These are phyloP conservation scores for Malurus splendens DNA, from an alignment of 2,797 vertebrate genomes.

Conservation along the genomic window DNA sequence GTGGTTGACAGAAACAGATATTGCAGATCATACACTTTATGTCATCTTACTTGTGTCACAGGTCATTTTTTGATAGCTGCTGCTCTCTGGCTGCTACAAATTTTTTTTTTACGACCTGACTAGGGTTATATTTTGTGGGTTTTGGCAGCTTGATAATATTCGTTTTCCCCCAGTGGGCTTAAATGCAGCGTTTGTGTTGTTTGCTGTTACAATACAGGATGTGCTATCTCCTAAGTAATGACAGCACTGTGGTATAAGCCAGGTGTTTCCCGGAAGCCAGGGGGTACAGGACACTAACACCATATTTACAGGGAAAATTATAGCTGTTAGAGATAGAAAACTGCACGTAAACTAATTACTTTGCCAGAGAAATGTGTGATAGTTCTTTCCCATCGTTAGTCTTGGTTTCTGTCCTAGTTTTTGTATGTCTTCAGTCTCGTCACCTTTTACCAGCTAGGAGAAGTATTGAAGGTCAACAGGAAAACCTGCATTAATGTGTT, in stretches of 20 bases:
- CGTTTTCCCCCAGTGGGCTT: background rate
- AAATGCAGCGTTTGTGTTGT: background rate
- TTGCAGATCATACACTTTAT: rapidly evolving
- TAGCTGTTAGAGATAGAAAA: background rate
- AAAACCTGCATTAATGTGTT: background rate
- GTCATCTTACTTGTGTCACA: background rate
- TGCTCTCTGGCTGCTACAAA: background rate
- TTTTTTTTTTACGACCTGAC: background rate
- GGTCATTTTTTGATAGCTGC: background rate
- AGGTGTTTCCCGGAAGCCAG: slow-evolving; percentile 72
- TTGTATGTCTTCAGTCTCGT: background rate
- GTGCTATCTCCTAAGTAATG: slow-evolving; percentile 1
- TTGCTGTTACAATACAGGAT: slow-evolving; percentile 58
- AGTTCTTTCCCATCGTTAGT: background rate
- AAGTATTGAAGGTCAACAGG: background rate
- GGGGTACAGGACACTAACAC: background rate
- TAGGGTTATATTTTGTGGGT: background rate
- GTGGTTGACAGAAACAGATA: background rate
- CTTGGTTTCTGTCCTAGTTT: background rate
- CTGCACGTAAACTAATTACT: background rate
- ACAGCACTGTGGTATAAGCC: slow-evolving; percentile 14
- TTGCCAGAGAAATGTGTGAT: slow-evolving; percentile 15
- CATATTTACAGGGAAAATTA: background rate
- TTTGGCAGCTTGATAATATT: background rate
- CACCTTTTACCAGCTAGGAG: background rate